Evolutionary conservation across 2,113 vertebrate genomes (phyloP).

Genomic region (Ictalurus punctatus): DNA sequence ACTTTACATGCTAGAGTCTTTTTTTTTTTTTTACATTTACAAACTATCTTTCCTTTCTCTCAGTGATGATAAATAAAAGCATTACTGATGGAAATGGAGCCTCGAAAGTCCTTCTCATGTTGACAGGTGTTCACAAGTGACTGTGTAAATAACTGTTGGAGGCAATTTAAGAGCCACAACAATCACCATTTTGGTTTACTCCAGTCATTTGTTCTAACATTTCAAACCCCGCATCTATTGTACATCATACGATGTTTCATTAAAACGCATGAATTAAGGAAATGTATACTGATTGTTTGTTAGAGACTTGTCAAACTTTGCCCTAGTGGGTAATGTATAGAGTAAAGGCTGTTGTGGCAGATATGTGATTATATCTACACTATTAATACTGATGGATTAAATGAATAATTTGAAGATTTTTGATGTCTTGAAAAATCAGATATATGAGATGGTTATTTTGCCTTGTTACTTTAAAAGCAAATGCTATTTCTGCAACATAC

Average conservation of each 20-base stretch:
- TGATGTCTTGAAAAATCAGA: not conserved
- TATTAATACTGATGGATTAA: not conserved
- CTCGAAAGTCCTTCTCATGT: not conserved
- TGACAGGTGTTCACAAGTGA: not conserved
- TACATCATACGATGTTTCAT: not conserved
- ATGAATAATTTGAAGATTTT: not conserved
- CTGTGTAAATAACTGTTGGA: not conserved
- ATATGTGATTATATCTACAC: not conserved
- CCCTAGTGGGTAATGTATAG: not conserved
- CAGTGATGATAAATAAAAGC: not conserved
- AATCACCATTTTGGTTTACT: not conserved
- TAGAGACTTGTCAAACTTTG: not conserved
- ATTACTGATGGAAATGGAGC: not conserved
- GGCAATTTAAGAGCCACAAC: too few species aligned
- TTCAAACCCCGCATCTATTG: not conserved
- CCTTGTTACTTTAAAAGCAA: not conserved
- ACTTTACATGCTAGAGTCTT: not conserved
- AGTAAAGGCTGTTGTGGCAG: not conserved
- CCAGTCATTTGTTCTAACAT: not conserved
- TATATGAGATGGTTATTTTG: not conserved
- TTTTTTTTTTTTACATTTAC: not conserved
- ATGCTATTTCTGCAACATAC: not conserved
- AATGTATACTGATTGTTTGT: not conserved
- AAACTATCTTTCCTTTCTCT: not conserved
- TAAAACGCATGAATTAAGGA: not conserved